Evolutionary conservation across 1,140 invertebrate species (phyloP).

Genomic region (Acromyrmex echinatior): DNA sequence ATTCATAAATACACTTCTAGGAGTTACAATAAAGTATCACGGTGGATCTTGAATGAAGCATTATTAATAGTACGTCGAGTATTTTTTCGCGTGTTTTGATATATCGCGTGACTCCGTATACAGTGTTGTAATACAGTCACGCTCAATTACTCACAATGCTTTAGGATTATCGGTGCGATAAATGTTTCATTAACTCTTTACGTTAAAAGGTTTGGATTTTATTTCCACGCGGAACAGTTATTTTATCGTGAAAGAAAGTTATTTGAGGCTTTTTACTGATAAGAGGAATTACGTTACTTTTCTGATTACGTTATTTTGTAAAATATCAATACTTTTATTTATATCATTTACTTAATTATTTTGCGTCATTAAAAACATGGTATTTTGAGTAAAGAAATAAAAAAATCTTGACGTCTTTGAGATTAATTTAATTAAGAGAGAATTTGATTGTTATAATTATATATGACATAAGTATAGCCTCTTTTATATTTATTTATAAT

Average conservation of each 20-base stretch:
- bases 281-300: constrained; percentile 1
- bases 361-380: background rate
- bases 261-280: background rate
- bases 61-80: constrained; percentile 32
- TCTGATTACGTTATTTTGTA: background rate
- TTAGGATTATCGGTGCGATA: constrained; percentile 46
- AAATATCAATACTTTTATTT: background rate
- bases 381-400: background rate
- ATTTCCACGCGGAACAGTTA: background rate
- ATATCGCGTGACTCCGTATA: constrained; percentile 24
- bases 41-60: background rate
- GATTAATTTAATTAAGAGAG: constrained; percentile 4
- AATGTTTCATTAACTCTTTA: constrained; percentile 59
- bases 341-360: background rate
- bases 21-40: background rate
- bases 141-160: constrained; percentile 55
- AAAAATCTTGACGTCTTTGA: background rate
- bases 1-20: constrained; percentile 2
- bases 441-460: background rate
- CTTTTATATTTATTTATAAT: background rate
- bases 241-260: background rate
- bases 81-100: constrained; percentile 18
- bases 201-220: background rate
- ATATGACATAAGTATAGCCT: background rate
- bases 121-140: constrained; percentile 50